Percentiles rank a stretch among this genome's conserved stretches.
Conservation (phyloP, 2,888 invertebrate species). For the Dioctria rufipes region DNA sequence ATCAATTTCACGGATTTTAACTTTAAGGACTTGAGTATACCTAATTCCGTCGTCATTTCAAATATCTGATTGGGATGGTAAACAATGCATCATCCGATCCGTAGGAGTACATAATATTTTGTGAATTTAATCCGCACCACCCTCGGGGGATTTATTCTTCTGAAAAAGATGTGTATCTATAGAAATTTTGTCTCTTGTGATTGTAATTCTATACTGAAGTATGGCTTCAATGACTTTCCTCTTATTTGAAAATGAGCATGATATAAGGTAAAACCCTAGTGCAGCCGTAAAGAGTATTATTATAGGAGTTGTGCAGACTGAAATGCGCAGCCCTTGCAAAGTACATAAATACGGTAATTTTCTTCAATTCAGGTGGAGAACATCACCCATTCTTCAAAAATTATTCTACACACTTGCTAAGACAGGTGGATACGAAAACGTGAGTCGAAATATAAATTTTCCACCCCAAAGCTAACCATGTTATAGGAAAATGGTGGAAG, state of each 20-base stretch:
- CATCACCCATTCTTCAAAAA: conserved; percentile 21
- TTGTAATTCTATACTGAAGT: not conserved
- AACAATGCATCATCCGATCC: conserved; percentile 25
- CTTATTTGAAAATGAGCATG: conserved; percentile 7
- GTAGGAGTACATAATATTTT: not conserved
- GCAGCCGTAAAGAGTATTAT: conserved; percentile 28
- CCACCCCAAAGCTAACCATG: not conserved
- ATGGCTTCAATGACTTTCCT: conserved; percentile 21
- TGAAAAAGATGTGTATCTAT: not conserved
- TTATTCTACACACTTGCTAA: conserved; percentile 10
- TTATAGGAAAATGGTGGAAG: not conserved
- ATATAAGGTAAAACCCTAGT: conserved; percentile 10
- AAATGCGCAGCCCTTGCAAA: conserved; percentile 42
- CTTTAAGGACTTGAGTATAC: conserved; percentile 16
- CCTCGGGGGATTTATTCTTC: not conserved
- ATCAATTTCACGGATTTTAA: conserved; percentile 49
- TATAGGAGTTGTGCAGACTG: not conserved
- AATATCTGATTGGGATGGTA: conserved; percentile 48
- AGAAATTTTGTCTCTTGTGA: not conserved
- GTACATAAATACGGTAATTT: conserved; percentile 50
- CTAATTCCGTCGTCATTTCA: conserved; percentile 31
- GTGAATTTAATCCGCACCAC: not conserved
- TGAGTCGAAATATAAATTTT: conserved; percentile 47
- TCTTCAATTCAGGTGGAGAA: not conserved
- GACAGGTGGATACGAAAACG: conserved; percentile 46